Evolutionary conservation across 2,113 vertebrate species (phyloP).

Genomic region (Rhabdornis inornatus): DNA sequence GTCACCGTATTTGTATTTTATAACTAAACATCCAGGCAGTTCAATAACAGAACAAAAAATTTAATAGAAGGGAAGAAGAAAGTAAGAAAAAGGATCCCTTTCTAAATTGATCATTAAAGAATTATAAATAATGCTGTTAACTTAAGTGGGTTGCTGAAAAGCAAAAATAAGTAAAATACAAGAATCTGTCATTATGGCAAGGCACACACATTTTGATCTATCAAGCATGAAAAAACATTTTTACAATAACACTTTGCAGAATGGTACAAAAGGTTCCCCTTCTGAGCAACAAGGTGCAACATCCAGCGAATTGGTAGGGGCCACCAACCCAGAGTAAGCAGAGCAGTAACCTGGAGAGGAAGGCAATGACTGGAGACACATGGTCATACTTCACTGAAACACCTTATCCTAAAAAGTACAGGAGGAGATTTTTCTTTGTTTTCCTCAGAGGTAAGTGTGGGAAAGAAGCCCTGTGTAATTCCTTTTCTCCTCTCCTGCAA

Average conservation of each 20-base stretch:
- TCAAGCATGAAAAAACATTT: neutral
- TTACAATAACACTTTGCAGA: neutral
- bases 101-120: neutral
- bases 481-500: neutral
- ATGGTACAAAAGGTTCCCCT: neutral
- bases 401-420: neutral
- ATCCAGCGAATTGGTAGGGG: neutral
- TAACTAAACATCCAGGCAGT: neutral
- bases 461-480: neutral
- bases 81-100: neutral
- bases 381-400: neutral
- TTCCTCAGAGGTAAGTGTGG: neutral
- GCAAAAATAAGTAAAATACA: neutral
- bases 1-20: neutral
- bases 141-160: neutral
- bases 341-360: neutral
- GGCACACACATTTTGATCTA: neutral
- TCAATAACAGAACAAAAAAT: neutral
- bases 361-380: neutral
- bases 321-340: neutral
- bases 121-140: neutral
- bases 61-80: neutral
- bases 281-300: neutral
- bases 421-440: neutral
- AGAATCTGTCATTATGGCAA: neutral